phyloP scores from a whole-genome alignment of 1,140 invertebrate species.

The Cydia strobilella region DNA sequence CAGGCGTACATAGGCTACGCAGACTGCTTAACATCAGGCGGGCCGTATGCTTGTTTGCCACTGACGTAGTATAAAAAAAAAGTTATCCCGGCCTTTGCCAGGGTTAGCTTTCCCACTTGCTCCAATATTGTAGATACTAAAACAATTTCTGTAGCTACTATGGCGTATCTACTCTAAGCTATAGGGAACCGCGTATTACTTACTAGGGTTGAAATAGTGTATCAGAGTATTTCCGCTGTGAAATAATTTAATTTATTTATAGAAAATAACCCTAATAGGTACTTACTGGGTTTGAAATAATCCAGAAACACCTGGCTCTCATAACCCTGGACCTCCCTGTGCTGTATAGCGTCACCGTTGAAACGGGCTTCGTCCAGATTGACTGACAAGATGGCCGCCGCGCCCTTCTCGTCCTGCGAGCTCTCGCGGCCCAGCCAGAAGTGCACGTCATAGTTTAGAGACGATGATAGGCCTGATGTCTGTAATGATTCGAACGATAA shows the following conservation, averaged over 20 bases:
- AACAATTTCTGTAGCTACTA: no score
- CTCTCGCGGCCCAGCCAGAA: constrained; percentile 95
- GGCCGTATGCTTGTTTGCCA: no score
- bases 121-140: no score
- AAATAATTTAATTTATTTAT: no score
- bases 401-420: constrained; percentile 91
- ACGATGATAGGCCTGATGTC: constrained; percentile 80
- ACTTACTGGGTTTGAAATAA: constrained; percentile 89
- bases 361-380: constrained; percentile 90
- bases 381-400: constrained; percentile 93
- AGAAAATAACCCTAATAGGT: no score
- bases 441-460: constrained; percentile 89
- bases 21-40: no score
- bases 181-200: constrained; percentile 28
- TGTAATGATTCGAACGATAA: constrained; percentile 50
- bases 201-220: constrained; percentile 92
- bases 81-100: no score
- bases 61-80: no score
- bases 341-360: constrained; percentile 91
- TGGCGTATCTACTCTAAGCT: no score
- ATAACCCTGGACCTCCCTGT: constrained; percentile 92
- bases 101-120: no score
- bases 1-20: no score
- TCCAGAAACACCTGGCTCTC: constrained; percentile 92
- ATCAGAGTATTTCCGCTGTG: no score